phyloP scores from a whole-genome alignment of 1,140 invertebrate species.

The Drosophila paulistorum region DNA sequence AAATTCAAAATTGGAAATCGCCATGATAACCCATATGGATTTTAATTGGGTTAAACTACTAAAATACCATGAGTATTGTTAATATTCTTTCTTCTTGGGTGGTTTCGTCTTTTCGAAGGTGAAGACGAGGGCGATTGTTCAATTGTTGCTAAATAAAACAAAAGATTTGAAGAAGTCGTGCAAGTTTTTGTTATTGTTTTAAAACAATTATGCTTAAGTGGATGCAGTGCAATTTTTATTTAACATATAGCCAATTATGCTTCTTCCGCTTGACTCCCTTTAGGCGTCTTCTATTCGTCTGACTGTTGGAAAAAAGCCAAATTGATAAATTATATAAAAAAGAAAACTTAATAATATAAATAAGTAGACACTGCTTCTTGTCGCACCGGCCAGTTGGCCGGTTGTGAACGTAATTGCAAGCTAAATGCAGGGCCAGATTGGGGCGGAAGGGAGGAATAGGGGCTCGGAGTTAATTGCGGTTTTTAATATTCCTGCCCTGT shows the following conservation, averaged over 20 bases:
- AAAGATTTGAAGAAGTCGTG: not conserved
- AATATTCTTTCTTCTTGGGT: constrained; percentile 25
- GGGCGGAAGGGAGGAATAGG: constrained; percentile 14
- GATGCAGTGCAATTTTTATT: constrained; percentile 22
- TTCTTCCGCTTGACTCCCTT: constrained; percentile 22
- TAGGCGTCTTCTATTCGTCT: not conserved
- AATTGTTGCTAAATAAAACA: not conserved
- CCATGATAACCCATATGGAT: constrained; percentile 62
- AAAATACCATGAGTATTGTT: constrained; percentile 1
- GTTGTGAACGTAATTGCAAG: constrained; percentile 46
- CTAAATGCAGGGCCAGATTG: constrained; percentile 22
- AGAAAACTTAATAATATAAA: constrained; percentile 77
- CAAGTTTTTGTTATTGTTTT: not conserved
- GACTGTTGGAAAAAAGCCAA: constrained; percentile 40
- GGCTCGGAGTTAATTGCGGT: constrained; percentile 61
- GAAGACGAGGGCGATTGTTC: no score
- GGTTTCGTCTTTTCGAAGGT: constrained; percentile 7
- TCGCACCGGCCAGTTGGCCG: constrained; percentile 46
- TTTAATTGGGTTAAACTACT: constrained; percentile 60
- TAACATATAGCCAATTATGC: constrained; percentile 11
- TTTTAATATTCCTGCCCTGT: constrained; percentile 67
- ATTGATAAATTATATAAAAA: constrained; percentile 57
- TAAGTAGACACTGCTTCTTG: constrained; percentile 63
- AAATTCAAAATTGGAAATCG: constrained; percentile 66
- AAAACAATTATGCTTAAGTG: constrained; percentile 5